phyloP scores from a whole-genome alignment of 1,140 invertebrate genomes.

The Chironomus striatipennis region DNA sequence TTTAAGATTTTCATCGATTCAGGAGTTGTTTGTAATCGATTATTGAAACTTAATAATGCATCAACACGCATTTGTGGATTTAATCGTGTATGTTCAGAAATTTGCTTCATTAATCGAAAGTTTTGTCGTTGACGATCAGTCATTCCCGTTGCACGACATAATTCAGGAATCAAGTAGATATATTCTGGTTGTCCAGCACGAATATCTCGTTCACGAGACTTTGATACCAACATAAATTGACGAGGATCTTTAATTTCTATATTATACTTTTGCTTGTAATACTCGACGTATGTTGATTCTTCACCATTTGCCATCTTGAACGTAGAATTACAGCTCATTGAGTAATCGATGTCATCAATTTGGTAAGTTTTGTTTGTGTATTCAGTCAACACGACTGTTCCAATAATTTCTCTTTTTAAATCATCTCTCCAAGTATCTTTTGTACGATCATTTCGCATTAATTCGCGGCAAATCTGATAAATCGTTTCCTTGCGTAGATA shows the following conservation, averaged over 20 bases:
- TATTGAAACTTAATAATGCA: constrained; percentile 51
- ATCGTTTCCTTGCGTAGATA: constrained; percentile 48
- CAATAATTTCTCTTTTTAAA: constrained; percentile 53
- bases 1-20: constrained; percentile 49
- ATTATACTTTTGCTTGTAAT: constrained; percentile 63
- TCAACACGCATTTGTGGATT: constrained; percentile 49
- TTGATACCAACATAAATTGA: constrained; percentile 57
- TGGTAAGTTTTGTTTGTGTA: constrained; percentile 89
- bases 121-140: constrained; percentile 50
- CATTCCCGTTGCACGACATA: constrained; percentile 61
- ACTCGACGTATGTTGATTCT: constrained; percentile 59
- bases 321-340: constrained; percentile 49
- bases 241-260: constrained; percentile 45
- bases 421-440: constrained; percentile 43
- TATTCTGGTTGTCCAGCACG: constrained; percentile 50
- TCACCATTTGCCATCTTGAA: constrained; percentile 48
- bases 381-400: constrained; percentile 65
- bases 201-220: constrained; percentile 50
- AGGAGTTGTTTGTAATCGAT: constrained; percentile 42
- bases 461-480: constrained; percentile 49
- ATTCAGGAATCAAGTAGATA: constrained; percentile 61
- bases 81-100: constrained; percentile 55
- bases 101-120: constrained; percentile 52
- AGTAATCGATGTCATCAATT: constrained; percentile 76
- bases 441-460: constrained; percentile 37